Base-by-base conservation (phyloP, 92 coral and sea anemone genomes). In the Zoanthus sociatus region DNA sequence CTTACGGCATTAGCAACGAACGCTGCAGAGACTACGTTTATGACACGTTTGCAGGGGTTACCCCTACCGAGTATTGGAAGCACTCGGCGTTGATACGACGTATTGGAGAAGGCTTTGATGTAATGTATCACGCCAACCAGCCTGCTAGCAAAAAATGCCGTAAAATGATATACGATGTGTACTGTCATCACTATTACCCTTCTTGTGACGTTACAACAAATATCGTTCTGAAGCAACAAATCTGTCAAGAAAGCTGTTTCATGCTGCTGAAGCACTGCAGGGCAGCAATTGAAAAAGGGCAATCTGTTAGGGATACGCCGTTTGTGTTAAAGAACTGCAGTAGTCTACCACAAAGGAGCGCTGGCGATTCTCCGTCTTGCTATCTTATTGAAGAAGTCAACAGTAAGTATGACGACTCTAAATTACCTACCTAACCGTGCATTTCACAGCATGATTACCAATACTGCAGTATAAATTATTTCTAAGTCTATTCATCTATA, bases 171-270 rank as follows among this genome's bases (percentile, higher is more conserved):
- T 32, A 32, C 9, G 71, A 78, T 6, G 55, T 78, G 0, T 78
- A 60, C 16, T 78, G 84, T 18, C 84, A 58, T 66, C 30, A 78
- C 71, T 78, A 78, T 16, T 78, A 32, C 26, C 84, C 84, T 10
- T 44, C 55, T 10, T 78, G 84, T 20, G 84, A 78, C 33, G 5
- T 78, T 3, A 78, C 84, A 9, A 78, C 84, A 61, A 26, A 66
- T 33, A 5, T 4, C 0, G 30, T 78, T 42, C 32, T 33, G 3
- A 60, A 60, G 84, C 84, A 78, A 30, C 84, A 66, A 61, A 31
- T 78, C 13, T 78, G 84, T 54, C 66, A 42, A 66, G 84, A 78
- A 15, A 78, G 72, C 44, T 78, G 84, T 44, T 11, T 42, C 9
- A 50, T 33, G 9, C 9, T 78, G 30, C 16, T 20, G 33, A 56